phyloP scores from a whole-genome alignment of 2,113 vertebrate species.

The Physeter macrocephalus region DNA sequence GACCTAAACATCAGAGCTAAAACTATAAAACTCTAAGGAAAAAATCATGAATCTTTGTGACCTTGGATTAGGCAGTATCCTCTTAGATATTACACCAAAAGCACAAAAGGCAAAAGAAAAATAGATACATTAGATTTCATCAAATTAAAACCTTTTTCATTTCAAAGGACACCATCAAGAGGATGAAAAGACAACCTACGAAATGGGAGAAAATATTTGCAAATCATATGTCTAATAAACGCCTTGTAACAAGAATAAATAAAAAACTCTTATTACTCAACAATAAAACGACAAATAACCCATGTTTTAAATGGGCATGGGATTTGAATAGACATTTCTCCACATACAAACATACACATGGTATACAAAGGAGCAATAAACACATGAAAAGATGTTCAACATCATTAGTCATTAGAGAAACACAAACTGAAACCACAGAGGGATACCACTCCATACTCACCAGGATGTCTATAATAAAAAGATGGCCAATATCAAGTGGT shows the following conservation, averaged over 20 bases:
- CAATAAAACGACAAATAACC: not conserved
- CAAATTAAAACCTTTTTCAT: not conserved
- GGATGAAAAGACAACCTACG: not conserved
- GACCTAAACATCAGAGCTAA: not conserved
- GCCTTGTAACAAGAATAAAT: not conserved
- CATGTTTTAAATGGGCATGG: not conserved
- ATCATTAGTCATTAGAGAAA: not conserved
- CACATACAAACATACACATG: not conserved
- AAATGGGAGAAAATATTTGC: not conserved
- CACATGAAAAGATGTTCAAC: not conserved
- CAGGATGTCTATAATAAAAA: not conserved
- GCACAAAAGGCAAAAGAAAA: not conserved
- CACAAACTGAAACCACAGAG: not conserved
- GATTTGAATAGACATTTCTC: not conserved
- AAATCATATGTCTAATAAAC: not conserved
- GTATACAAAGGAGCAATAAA: not conserved
- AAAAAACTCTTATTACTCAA: not conserved
- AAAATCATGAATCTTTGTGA: not conserved
- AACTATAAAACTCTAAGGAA: not conserved
- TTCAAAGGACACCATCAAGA: not conserved
- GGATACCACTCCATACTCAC: not conserved
- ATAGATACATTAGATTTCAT: not conserved
- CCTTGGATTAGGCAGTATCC: not conserved
- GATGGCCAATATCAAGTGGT: not conserved
- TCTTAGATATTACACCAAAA: not conserved